phyloP scores from a whole-genome alignment of 2,797 vertebrate genomes.

The Acrocephalus scirpaceus region DNA sequence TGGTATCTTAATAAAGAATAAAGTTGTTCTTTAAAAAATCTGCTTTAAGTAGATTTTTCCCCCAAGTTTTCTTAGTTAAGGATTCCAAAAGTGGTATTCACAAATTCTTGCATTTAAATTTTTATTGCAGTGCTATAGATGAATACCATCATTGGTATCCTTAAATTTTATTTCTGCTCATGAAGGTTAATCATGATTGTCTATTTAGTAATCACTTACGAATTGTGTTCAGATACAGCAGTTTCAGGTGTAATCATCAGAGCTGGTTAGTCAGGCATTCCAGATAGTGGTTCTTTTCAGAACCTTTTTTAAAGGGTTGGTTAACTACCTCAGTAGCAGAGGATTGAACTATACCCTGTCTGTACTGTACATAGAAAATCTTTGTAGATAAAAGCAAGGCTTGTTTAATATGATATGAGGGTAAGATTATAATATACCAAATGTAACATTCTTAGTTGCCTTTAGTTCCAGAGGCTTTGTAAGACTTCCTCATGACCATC shows the following conservation, averaged over 20 bases:
- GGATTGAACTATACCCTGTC: constrained; percentile 99
- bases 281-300: constrained; percentile 99
- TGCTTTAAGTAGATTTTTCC: constrained; percentile 86
- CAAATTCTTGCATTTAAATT: constrained; percentile 77
- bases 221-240: constrained; percentile 90
- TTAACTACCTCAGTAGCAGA: constrained; percentile 99
- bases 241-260: constrained; percentile 99
- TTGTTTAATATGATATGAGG: constrained; percentile 99
- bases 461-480: constrained; percentile 96
- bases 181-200: constrained; percentile 87
- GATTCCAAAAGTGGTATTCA: constrained; percentile 83
- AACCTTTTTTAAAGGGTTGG: constrained; percentile 99
- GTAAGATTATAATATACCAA: constrained; percentile 95
- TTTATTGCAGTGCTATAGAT: constrained; percentile 79
- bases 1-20: constrained; percentile 85
- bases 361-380: constrained; percentile 99
- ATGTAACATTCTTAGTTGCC: constrained; percentile 98
- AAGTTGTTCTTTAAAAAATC: constrained; percentile 81
- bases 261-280: constrained; percentile 99
- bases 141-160: constrained; percentile 82
- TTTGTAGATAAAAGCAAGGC: constrained; percentile 99
- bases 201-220: constrained; percentile 84
- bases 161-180: constrained; percentile 83
- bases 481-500: constrained; percentile 97
- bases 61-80: constrained; percentile 76